Evolutionary conservation across 2,888 invertebrate species (phyloP).

Genomic region (Meandrusa payeni): DNA sequence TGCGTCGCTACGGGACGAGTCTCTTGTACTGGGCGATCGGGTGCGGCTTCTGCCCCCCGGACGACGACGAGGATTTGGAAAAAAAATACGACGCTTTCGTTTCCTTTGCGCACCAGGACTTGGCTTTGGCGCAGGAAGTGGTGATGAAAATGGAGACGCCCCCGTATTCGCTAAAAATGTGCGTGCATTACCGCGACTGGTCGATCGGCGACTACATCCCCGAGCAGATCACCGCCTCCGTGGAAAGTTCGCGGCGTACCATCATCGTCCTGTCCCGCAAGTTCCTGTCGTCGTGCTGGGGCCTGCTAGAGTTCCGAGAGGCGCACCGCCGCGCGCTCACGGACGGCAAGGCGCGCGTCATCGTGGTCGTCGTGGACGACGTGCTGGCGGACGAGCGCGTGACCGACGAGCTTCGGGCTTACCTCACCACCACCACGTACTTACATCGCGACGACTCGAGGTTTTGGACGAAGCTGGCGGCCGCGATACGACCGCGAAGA

Average conservation of each 20-base stretch:
- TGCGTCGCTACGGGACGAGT: conserved; percentile 32
- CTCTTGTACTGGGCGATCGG: conserved; percentile 33
- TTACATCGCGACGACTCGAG: conserved; percentile 90
- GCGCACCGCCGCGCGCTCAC: conserved; percentile 62
- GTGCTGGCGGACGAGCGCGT: conserved; percentile 82
- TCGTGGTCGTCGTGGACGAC: conserved; percentile 86
- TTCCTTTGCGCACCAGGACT: conserved; percentile 89
- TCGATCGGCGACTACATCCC: conserved; percentile 71
- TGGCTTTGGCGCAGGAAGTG: conserved; percentile 83
- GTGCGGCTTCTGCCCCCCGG: conserved; percentile 26
- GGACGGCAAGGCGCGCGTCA: conserved; percentile 83
- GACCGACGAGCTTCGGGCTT: conserved; percentile 82
- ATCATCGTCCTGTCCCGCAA: conserved; percentile 42
- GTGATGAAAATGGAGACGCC: conserved; percentile 82
- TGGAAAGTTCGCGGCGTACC: conserved; percentile 81
- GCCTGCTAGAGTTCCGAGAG: conserved; percentile 84
- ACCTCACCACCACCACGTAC: conserved; percentile 88
- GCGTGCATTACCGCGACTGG: conserved; percentile 65
- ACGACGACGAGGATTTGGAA: conserved; percentile 33
- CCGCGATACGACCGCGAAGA: conserved; percentile 82
- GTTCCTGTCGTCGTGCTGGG: conserved; percentile 76
- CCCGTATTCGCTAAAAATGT: conserved; percentile 73
- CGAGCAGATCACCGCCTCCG: conserved; percentile 86
- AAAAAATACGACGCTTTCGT: conserved; percentile 88
- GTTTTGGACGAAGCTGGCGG: conserved; percentile 90